phyloP scores from a whole-genome alignment of 2,113 vertebrate genomes.

The Tympanuchus pallidicinctus region DNA sequence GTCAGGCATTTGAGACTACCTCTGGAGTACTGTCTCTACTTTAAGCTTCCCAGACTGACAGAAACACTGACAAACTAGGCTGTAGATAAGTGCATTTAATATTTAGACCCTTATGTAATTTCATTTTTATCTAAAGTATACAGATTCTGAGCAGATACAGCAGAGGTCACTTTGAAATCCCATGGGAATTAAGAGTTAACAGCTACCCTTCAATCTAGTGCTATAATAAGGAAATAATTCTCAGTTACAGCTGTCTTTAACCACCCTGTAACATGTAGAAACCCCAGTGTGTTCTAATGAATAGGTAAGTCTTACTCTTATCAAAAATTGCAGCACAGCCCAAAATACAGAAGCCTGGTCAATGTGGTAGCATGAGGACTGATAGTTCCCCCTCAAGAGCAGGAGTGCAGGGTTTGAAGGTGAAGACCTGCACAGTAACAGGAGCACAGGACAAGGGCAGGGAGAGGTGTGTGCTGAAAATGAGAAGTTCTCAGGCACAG shows the following conservation, averaged over 20 bases:
- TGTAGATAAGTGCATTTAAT: neutral
- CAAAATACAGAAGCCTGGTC: neutral
- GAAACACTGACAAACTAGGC: neutral
- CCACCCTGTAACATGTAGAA: neutral
- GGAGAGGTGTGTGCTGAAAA: neutral
- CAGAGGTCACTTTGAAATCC: neutral
- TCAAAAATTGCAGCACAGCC: neutral
- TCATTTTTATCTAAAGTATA: neutral
- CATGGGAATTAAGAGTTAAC: neutral
- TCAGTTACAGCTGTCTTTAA: neutral
- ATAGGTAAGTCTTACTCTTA: neutral
- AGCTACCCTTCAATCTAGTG: neutral
- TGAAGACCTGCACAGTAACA: neutral
- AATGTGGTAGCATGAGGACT: rapidly evolving
- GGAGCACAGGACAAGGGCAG: neutral
- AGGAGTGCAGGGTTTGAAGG: neutral
- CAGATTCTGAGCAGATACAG: neutral
- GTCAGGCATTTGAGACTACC: neutral
- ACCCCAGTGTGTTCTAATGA: neutral
- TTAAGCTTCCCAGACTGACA: neutral
- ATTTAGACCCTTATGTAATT: neutral
- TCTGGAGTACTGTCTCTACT: neutral
- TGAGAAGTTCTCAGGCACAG: neutral
- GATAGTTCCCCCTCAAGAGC: neutral
- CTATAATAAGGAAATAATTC: neutral